Base-by-base conservation (phyloP, 2,797 vertebrate species). In the Rhyacichthys aspro region DNA sequence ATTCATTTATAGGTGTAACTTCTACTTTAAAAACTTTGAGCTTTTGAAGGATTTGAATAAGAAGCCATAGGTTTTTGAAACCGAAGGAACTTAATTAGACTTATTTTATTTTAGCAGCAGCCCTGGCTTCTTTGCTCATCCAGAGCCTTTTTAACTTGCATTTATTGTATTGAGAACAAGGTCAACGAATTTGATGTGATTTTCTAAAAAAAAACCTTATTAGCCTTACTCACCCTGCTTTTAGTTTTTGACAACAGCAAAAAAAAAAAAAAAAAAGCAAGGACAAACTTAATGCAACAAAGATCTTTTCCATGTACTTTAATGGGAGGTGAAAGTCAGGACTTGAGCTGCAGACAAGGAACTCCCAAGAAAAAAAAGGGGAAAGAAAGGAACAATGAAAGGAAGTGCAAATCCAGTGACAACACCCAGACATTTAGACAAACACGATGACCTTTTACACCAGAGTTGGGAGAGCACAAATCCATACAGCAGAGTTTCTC, bases 341-440 rank as follows among this genome's bases (percentile, higher is more conserved):
- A 57, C 46, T 23, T 2, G 60, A 53, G 33, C 18, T 34, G 17
- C 19, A 37, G 33, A 55, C 60, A 9, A 82, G 67, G 67, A 83
- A 68, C 19, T 68, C 44, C 12, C n/a, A 10, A 5, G 36, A 72
- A 42, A 72, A 82, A 72, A 66, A 23, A 70, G 47, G 53, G 67
- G 48, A 76, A 66, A 23, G 63, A 45, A 59, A 68, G 43, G 59
- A 67, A 86, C 83, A 89, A 85, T 74, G 32, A 74, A 44, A 72
- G 79, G 84, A 89, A 86, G 74, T 67, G 44, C 63, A 47, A 28
- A 55, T 57, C 49, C 46, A 3, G 63, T 34, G 81, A 85, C 84
- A 81, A 85, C 83, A 81, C 81, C 86, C 79, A 76, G 63, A 76
- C 75, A 37, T 49, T 67, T 18, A 52, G 41, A 59, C 57, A 57